Conservation (phyloP, 2,113 vertebrate species). For the Peucedramus taeniatus region DNA sequence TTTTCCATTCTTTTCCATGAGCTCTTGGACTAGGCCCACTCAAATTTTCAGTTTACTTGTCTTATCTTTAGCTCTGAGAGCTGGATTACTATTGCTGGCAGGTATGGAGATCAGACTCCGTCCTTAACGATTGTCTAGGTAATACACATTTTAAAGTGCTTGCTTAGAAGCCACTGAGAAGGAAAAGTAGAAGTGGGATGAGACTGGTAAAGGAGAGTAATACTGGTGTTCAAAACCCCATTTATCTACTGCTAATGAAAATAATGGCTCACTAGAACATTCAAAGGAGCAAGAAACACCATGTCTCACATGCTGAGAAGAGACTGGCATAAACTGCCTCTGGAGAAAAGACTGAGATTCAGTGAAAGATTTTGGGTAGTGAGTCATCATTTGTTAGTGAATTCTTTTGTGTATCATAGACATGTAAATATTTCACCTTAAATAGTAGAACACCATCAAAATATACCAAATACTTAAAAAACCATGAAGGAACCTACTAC, state of each 20-base stretch:
- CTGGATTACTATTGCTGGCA: not conserved
- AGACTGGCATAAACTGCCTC: not conserved
- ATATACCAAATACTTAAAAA: not conserved
- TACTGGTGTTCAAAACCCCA: not conserved
- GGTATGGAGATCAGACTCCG: not conserved
- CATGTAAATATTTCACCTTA: not conserved
- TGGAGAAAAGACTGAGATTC: not conserved
- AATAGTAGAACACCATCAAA: not conserved
- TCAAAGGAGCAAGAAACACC: not conserved
- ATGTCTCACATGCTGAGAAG: not conserved
- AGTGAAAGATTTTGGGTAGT: not conserved
- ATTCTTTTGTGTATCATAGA: not conserved
- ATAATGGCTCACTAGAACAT: not conserved
- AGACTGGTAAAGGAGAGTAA: not conserved
- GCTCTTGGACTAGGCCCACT: not conserved
- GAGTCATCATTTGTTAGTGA: not conserved
- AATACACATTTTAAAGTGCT: not conserved
- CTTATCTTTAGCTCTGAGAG: not conserved
- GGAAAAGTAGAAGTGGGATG: not conserved
- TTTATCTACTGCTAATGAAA: not conserved
- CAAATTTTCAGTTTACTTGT: not conserved
- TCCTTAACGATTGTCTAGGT: not conserved
- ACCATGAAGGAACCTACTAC: not conserved
- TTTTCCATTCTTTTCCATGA: not conserved
- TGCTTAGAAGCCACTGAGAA: not conserved